A percentile compares a stretch with the other conserved stretches of the same genome.
phyloP scores from a whole-genome alignment of 1,140 invertebrate genomes.

The Megalopta genalis region DNA sequence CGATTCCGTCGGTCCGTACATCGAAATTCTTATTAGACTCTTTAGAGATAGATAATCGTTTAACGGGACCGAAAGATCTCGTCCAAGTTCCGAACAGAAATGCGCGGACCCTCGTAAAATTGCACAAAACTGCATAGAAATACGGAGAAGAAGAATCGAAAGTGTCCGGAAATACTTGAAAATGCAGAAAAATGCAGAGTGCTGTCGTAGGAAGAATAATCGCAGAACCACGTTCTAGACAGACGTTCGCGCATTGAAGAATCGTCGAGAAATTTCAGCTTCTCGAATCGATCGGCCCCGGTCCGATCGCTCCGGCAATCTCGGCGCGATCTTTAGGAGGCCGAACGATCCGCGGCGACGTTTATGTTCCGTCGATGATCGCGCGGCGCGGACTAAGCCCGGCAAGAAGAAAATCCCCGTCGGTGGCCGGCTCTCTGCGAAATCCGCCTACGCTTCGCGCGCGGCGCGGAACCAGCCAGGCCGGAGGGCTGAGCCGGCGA shows the following conservation, averaged over 20 bases:
- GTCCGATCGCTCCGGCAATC: constrained; percentile 61
- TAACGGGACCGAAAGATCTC: no score
- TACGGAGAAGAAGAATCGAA: no score
- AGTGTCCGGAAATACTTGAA: no score
- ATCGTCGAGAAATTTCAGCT: background rate
- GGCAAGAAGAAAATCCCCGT: constrained; percentile 40
- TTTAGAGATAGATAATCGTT: no score
- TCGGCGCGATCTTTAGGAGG: constrained; percentile 71
- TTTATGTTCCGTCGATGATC: constrained; percentile 76
- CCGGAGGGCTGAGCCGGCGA: constrained; percentile 58
- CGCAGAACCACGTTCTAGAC: no score
- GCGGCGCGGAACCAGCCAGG: background rate
- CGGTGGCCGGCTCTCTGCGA: background rate
- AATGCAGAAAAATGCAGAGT: no score
- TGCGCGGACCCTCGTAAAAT: no score
- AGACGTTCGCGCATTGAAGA: background rate
- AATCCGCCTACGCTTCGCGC: constrained; percentile 19
- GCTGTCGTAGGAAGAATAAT: no score
- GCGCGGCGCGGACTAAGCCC: constrained; percentile 55
- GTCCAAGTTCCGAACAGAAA: no score
- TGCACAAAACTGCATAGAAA: no score
- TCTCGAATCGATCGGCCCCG: background rate
- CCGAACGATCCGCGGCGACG: constrained; percentile 67
- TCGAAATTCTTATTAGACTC: no score
- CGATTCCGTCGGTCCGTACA: no score